These are phyloP conservation scores for Latrodectus elegans DNA, from an alignment of 2,888 invertebrate genomes.

Conservation along the genomic window DNA sequence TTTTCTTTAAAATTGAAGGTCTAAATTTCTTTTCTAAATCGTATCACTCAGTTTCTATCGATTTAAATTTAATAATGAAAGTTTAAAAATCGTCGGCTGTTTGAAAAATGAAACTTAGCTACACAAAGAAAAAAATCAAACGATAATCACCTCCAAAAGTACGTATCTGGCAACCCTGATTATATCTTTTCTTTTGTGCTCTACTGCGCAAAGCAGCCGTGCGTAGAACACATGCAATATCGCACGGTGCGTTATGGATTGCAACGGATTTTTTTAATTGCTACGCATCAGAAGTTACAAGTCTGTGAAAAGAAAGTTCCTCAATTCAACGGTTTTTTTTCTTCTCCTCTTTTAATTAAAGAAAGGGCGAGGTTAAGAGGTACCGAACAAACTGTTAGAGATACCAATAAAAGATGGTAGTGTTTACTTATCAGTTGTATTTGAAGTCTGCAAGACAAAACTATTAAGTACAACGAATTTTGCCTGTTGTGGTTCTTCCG, in stretches of 20 bases:
- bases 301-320: slow-evolving; percentile 32
- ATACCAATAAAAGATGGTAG: too few species aligned
- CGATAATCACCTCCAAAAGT: too few species aligned
- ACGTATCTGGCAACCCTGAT: neutral
- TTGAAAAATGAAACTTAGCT: too few species aligned
- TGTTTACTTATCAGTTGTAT: too few species aligned
- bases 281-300: slow-evolving; percentile 47
- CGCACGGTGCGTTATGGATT: slow-evolving; percentile 62
- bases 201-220: slow-evolving; percentile 39
- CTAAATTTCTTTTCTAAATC: too few species aligned
- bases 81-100: neutral
- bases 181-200: slow-evolving; percentile 28
- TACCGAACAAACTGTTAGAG: slow-evolving; percentile 6
- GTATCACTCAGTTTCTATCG: too few species aligned
- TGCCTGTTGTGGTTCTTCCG: too few species aligned
- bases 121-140: too few species aligned
- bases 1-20: neutral
- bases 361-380: slow-evolving; percentile 38
- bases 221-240: slow-evolving; percentile 39
- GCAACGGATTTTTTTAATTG: slow-evolving; percentile 64
- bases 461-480: too few species aligned
- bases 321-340: slow-evolving; percentile 28
- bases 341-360: slow-evolving; percentile 38
- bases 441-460: too few species aligned
- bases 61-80: neutral